A percentile compares a stretch with the other conserved stretches of the same genome.
Conservation (phyloP, 2,888 invertebrate genomes). For the Agriotes lineatus region DNA sequence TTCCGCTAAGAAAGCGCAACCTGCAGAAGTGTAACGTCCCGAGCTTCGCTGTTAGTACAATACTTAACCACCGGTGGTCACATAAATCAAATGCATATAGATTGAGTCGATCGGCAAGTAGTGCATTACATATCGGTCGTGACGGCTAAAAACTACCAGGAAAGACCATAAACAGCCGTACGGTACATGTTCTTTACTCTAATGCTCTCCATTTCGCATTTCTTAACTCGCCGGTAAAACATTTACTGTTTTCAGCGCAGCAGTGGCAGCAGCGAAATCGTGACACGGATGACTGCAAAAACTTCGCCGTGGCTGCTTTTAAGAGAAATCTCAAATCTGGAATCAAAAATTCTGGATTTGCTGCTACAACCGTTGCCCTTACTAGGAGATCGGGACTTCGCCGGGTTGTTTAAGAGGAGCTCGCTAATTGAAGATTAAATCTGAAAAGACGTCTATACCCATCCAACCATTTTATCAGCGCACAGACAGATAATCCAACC, state of each 20-base stretch:
- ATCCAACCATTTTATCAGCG: too few relatives aligned
- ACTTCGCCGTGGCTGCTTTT: constrained; percentile 8
- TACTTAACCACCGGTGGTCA: constrained; percentile 52
- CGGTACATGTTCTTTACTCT: constrained; percentile 51
- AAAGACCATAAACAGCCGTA: constrained; percentile 55
- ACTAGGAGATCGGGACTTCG: too few relatives aligned
- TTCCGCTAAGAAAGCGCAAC: constrained; percentile 20
- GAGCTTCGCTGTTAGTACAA: constrained; percentile 33
- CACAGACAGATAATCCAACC: too few relatives aligned
- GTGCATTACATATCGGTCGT: constrained; percentile 63
- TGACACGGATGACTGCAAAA: constrained; percentile 35
- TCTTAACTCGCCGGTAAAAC: constrained; percentile 38
- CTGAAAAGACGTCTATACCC: too few relatives aligned
- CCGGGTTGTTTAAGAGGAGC: too few relatives aligned
- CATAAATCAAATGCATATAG: constrained; percentile 62
- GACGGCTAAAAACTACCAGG: constrained; percentile 63
- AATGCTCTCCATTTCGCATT: constrained; percentile 43
- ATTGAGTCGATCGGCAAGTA: constrained; percentile 61
- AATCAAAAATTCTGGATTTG: not conserved
- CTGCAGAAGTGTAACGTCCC: constrained; percentile 28
- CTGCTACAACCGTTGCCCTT: too few relatives aligned
- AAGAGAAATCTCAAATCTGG: constrained; percentile 10
- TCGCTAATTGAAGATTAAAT: too few relatives aligned
- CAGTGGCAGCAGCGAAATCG: constrained; percentile 41
- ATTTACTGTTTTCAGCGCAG: constrained; percentile 39